Evolutionary conservation across 2,888 invertebrate genomes (phyloP), one percentile per base, ranked within the genome.

Genomic region (Prenolepis imparis): DNA sequence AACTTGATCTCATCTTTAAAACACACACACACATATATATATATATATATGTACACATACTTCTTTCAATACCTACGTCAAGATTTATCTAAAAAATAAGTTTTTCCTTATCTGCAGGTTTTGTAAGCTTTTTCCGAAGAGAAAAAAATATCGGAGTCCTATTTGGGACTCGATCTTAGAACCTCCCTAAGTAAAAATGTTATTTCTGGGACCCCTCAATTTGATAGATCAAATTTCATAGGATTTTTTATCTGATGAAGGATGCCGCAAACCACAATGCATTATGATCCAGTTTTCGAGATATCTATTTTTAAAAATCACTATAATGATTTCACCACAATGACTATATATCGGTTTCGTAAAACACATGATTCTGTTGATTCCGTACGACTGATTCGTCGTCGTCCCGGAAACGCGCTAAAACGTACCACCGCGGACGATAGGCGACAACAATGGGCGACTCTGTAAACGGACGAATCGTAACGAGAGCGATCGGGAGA

Each of bases 401-500:
- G 67, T 55, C 67, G 36, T 57, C 28, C 68, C 44, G 44, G 59
- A 68, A 59, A 70, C 44, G 70, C 78, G 70, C 59, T 36, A 52
- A 70, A 70, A 44, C 15, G 28, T 32, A 57, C 57, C 57, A 12
- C 21, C 28, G 68, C 48, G 64, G 72, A 52, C 48, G 48, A 48
- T 15, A 28, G 55, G 75, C 28, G 28, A 48, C 84, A 81, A 88
- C 87, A 86, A 89, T 88, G 89, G 85, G 81, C 84, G 70, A 74
- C 83, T 84, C 87, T 88, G 88, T 89, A 77, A 84, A 81, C 70
- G 84, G 52, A 52, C 52, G 52, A 52, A 52, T 81, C 61, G 87
- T 78, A 87, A 87, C 85, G 86, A 83, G 86, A 86, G 77, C 86
- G 86, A 59, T 74, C 77, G 73, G 80, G 80, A 67, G 85, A 89